These are phyloP conservation scores for Cataglyphis livida DNA, from an alignment of 2,888 invertebrate species.

Conservation along the genomic window DNA sequence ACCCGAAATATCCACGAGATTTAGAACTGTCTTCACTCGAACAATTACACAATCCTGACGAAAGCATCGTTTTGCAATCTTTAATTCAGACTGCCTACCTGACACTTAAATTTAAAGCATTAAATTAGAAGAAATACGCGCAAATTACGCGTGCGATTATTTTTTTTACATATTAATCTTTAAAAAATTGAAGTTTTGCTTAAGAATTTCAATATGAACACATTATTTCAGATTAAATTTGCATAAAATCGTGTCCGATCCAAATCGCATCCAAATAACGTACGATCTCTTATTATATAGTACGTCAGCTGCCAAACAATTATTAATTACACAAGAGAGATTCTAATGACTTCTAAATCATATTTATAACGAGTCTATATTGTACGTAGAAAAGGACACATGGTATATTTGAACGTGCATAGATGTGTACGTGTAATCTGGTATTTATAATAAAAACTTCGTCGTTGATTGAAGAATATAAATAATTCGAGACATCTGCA, in stretches of 20 bases:
- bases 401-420: constrained; percentile 11
- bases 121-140: not conserved
- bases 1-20: constrained; percentile 45
- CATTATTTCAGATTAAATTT: not conserved
- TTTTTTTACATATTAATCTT: not conserved
- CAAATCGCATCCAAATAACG: not conserved
- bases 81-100: not conserved
- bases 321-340: not conserved
- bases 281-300: not conserved
- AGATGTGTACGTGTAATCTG: constrained; percentile 23
- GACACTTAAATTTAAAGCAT: not conserved
- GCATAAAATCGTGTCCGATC: not conserved
- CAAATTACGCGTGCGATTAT: not conserved
- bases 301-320: constrained; percentile 1
- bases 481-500: constrained; percentile 74
- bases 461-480: constrained; percentile 71
- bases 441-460: constrained; percentile 64
- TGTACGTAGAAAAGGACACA: not conserved
- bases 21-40: constrained; percentile 21
- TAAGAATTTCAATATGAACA: not conserved
- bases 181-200: not conserved
- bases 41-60: not conserved
- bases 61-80: not conserved
- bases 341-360: not conserved
- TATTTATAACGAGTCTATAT: not conserved